These are phyloP conservation scores for Oryzias melastigma DNA, from an alignment of 2,113 vertebrate genomes.

Conservation along the genomic window DNA sequence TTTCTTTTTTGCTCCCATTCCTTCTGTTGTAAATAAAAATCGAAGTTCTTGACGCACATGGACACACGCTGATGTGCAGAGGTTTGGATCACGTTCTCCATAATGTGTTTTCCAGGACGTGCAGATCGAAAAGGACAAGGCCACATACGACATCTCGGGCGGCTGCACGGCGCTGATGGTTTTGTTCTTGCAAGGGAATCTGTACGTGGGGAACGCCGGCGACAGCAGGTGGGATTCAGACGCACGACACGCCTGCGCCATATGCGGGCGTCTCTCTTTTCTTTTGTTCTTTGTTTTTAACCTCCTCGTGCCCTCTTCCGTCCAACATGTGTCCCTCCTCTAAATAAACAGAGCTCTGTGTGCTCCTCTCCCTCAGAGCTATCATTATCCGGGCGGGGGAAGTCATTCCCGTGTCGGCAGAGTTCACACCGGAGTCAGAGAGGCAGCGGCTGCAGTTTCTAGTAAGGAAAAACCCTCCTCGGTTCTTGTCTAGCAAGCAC, in stretches of 20 bases:
- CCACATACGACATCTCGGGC: conserved; percentile 86
- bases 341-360: conserved; percentile 29
- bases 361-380: conserved; percentile 56
- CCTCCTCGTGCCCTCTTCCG: background rate
- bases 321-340: conserved; percentile 13
- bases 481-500: conserved; percentile 23
- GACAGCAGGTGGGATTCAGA: conserved; percentile 87
- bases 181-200: conserved; percentile 87
- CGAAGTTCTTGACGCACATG: conserved; percentile 2
- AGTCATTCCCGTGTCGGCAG: conserved; percentile 92
- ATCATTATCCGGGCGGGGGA: conserved; percentile 88
- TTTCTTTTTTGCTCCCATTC: no score
- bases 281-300: background rate
- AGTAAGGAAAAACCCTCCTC: conserved; percentile 76
- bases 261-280: background rate
- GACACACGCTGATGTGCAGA: conserved; percentile 9
- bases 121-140: conserved; percentile 90
- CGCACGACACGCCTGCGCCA: background rate
- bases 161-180: conserved; percentile 93
- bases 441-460: conserved; percentile 95
- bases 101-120: conserved; percentile 77
- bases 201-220: conserved; percentile 94
- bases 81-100: conserved; percentile 7
- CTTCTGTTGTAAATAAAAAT: no score
- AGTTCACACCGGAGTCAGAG: conserved; percentile 97